phyloP scores from a whole-genome alignment of 2,888 invertebrate genomes.

The Eupithecia exiguata region DNA sequence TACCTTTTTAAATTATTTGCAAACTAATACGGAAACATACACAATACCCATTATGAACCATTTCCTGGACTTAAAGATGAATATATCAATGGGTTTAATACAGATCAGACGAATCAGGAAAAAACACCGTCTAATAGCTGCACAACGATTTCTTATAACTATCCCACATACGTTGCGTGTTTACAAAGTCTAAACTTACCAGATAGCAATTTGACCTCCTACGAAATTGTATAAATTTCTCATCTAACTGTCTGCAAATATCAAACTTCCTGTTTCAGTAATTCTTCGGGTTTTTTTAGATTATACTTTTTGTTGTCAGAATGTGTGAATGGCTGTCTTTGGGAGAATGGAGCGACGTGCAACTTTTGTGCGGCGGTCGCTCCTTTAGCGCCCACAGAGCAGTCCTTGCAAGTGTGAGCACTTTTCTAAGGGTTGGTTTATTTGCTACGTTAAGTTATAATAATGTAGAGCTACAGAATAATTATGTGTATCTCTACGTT shows the following conservation, averaged over 20 bases:
- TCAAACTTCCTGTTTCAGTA: slow-evolving; percentile 15
- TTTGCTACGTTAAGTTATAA: neutral
- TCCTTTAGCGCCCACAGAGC: slow-evolving; percentile 86
- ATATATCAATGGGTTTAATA: neutral
- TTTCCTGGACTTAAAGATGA: too few species aligned
- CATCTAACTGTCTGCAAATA: neutral
- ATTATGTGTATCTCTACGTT: slow-evolving; percentile 40
- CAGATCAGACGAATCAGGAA: neutral
- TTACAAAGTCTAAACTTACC: slow-evolving; percentile 55
- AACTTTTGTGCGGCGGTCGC: slow-evolving; percentile 85
- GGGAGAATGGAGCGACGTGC: slow-evolving; percentile 85
- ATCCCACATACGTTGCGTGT: slow-evolving; percentile 67
- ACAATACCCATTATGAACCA: too few species aligned
- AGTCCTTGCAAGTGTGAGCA: slow-evolving; percentile 87
- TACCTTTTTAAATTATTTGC: neutral
- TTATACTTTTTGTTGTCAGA: neutral
- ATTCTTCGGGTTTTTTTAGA: neutral
- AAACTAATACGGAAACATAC: neutral
- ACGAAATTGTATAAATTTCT: slow-evolving; percentile 5
- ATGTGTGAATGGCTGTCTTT: slow-evolving; percentile 75
- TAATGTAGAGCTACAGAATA: neutral
- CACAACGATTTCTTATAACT: slow-evolving; percentile 68
- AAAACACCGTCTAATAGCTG: slow-evolving; percentile 60
- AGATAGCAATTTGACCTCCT: slow-evolving; percentile 49
- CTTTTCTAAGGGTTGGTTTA: slow-evolving; percentile 84